Base-by-base conservation (phyloP, 2,888 invertebrate genomes). In the Matsumyia berberina region DNA sequence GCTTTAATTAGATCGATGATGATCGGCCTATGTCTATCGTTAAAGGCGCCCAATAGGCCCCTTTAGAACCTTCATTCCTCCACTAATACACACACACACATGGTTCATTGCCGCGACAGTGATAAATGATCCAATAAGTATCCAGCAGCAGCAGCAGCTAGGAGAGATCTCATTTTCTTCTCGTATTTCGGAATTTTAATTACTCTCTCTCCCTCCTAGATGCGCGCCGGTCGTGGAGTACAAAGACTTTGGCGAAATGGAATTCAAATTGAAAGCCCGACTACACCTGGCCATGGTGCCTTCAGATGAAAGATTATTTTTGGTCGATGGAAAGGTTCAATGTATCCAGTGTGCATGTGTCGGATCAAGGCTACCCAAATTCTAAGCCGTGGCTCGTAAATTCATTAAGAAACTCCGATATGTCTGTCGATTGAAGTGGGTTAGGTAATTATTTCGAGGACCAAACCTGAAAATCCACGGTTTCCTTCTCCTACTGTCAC, bases 1-100 rank as follows among this genome's bases (percentile, higher is more conserved):
- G 78, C 78, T 79, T 73, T 73, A 83, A 83, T 83, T 83, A 79
- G 83, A 83, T 83, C 83, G 78, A 79, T 83, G 82, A 78, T 79
- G 73, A 73, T 73, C 72, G 44, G 57, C 57, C 51, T 58, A 72
- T 57, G 73, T 58, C 79, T 72, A 51, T 66, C 58, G 57, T 51
- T 60, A 58, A 51, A 60, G 79, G 79, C 77, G 60, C 64, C 79
- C 79, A 79, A 64, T 57, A 64, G 55, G 42, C 58, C 37, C 8
- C 51, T 37, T 1, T 46, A 33, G 51, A 24, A 31, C 39, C 17
- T 53, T 39, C 31, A 2, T 62, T 55, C 35, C 46, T 9, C 15
- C 42, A 15, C 5, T 0, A 0, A 12, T 24, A 46, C n/a, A 58
- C 58, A 66, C 51, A 70, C 39, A 4, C 53, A 53, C 6, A 29